phyloP scores from a whole-genome alignment of 1,140 invertebrate species.

The Brachionus paranguensis region DNA sequence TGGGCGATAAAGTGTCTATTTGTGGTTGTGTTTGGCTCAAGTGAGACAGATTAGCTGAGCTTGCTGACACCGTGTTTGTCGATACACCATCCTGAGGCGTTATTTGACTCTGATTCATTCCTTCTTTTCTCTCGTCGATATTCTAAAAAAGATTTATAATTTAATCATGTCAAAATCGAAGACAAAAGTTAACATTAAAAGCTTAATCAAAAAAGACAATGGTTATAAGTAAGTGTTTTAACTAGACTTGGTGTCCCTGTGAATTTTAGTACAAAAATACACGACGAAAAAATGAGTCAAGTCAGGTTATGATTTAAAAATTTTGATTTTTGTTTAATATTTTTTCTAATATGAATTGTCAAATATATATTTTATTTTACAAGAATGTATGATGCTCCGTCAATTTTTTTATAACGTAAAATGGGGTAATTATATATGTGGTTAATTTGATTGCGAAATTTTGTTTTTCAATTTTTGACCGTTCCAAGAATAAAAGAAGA shows the following conservation, averaged over 20 bases:
- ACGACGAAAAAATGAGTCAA: no score
- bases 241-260: neutral
- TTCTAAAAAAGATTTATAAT: neutral
- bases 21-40: constrained; percentile 21
- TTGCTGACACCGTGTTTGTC: neutral
- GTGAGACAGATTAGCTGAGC: neutral
- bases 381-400: no score
- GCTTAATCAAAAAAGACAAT: neutral
- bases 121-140: neutral
- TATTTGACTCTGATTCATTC: neutral
- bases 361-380: no score
- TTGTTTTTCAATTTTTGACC: no score
- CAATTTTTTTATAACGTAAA: no score
- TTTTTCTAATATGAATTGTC: no score
- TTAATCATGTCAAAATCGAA: neutral
- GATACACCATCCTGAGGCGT: neutral
- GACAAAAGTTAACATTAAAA: neutral
- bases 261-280: no score
- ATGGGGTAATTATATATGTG: no score
- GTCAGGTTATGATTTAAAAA: no score
- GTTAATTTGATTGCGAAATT: no score
- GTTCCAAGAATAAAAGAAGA: no score
- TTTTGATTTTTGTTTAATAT: no score
- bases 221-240: neutral
- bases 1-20: constrained; percentile 3